phyloP scores from a whole-genome alignment of 2,888 invertebrate genomes.

The Peribatodes rhomboidaria region DNA sequence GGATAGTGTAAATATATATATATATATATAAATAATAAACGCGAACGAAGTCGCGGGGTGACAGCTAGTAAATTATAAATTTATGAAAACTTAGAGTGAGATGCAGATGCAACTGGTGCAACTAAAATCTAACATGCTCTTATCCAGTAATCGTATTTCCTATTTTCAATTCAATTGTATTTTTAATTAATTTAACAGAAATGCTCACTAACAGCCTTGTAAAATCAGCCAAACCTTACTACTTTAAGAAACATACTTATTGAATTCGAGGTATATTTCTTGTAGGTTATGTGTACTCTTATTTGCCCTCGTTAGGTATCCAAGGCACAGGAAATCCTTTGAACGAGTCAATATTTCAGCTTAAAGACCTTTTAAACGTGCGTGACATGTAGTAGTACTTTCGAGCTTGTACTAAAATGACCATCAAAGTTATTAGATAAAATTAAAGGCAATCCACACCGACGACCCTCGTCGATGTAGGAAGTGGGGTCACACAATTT shows the following conservation, averaged over 20 bases:
- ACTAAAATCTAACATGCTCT: background rate
- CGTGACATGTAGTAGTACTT: constrained; percentile 39
- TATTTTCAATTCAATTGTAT: background rate
- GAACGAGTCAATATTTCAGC: constrained; percentile 34
- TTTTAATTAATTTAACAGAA: background rate
- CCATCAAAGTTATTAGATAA: constrained; percentile 62
- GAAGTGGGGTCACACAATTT: constrained; percentile 82
- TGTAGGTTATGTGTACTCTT: constrained; percentile 15
- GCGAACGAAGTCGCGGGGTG: no score
- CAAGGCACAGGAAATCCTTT: constrained; percentile 46
- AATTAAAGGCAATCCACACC: constrained; percentile 71
- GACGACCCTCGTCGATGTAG: constrained; percentile 77
- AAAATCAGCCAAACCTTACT: no score
- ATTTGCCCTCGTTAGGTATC: constrained; percentile 28
- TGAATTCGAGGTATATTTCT: constrained; percentile 17
- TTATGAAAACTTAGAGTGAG: background rate
- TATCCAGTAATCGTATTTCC: background rate
- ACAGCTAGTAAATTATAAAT: no score
- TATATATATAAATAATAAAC: no score
- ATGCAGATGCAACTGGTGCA: background rate
- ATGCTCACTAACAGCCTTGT: constrained; percentile 24
- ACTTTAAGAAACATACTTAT: constrained; percentile 31
- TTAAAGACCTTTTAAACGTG: constrained; percentile 32
- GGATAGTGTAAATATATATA: no score
- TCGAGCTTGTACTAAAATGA: constrained; percentile 41